Evolutionary conservation across 2,113 vertebrate genomes (phyloP), one percentile per base, ranked within the genome.

Genomic region (Mugil cephalus): DNA sequence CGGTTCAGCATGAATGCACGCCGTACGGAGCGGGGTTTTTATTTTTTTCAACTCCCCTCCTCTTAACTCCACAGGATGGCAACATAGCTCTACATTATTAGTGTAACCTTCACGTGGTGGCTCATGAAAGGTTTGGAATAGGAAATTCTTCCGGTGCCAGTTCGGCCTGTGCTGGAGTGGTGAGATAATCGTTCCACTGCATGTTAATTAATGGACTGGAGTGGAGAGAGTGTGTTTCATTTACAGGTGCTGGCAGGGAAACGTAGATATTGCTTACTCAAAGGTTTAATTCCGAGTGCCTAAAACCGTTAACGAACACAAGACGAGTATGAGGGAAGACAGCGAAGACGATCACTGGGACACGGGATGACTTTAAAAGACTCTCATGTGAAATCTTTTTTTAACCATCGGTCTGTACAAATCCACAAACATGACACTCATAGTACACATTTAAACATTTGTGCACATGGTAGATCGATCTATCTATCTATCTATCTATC

Each of bases 1-100:
- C 4, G 9, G 51, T 71, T 63, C 50, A 79, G 39, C 35, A 69
- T 61, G 47, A 69, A 59, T 55, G 67, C 58, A 60, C 59, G 65
- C 62, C 69, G 10, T 19, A 14, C 30, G 13, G 12, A 42, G 24
- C 5, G 24, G 24, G 24, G 19, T 50, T 17, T 30, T 52, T 61
- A 13, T 19, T 36, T 50, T 47, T 48, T 45, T 52, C n/a, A n/a
- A n/a, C 46, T 39, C 58, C 40, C 19, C 61, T 66, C 55, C 75
- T 82, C 70, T 84, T 55, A 84, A 88, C 35, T 90, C 88, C 86
- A 78, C 78, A 83, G 80, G 84, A 90, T 87, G 82, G 80, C 86
- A 87, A 78, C 86, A 77, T 70, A 85, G 75, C 59, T 60, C 82
- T 80, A 14, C 67, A 69, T 73, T 85, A 58, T 79, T 73, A 70